Percentiles rank a stretch among this genome's conserved stretches.
These are phyloP conservation scores for Myanophis thanlyinensis DNA, from an alignment of 2,113 vertebrate genomes.

Conservation along the genomic window DNA sequence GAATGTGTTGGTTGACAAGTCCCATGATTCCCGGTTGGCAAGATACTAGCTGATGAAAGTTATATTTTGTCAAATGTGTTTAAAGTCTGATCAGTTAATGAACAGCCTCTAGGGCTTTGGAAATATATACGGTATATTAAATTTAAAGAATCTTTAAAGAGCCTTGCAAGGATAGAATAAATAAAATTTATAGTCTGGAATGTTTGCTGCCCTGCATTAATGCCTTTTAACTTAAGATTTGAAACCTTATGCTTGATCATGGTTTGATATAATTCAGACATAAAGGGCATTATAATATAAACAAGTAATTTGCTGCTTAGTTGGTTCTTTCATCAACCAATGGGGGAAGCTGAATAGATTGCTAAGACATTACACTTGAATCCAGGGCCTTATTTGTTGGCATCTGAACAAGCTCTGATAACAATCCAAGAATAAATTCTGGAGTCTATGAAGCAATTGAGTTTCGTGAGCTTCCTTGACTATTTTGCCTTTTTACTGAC, in stretches of 20 bases:
- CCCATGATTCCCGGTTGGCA: background rate
- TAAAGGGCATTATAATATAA: background rate
- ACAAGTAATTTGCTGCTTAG: background rate
- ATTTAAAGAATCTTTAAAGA: background rate
- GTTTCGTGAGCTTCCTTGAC: background rate
- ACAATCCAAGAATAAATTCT: background rate
- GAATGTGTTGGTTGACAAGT: background rate
- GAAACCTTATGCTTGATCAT: background rate
- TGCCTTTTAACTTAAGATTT: background rate
- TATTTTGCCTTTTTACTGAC: background rate
- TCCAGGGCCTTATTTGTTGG: background rate
- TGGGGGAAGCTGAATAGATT: background rate
- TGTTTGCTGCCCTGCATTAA: background rate
- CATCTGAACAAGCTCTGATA: background rate
- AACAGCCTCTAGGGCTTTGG: background rate
- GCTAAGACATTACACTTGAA: background rate
- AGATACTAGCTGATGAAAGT: background rate
- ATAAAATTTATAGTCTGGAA: background rate
- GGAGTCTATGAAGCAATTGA: background rate
- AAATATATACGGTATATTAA: background rate
- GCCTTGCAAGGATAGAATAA: background rate
- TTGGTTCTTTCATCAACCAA: background rate
- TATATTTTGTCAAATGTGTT: background rate
- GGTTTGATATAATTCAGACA: background rate
- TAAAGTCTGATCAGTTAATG: background rate